phyloP scores from a whole-genome alignment of 2,888 invertebrate genomes.

The Drosophila macrospina region DNA sequence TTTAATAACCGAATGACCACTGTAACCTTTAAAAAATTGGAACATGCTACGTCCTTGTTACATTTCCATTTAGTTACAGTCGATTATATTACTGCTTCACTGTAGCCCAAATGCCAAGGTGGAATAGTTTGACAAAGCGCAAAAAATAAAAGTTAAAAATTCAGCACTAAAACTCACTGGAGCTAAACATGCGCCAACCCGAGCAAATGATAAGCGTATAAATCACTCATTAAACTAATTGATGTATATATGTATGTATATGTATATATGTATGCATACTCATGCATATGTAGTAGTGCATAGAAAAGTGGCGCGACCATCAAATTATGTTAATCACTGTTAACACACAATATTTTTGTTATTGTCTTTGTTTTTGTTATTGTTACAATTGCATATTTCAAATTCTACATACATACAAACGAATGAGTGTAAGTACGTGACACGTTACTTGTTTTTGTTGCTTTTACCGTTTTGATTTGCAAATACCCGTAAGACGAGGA shows the following conservation, averaged over 20 bases:
- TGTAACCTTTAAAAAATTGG: too few species aligned
- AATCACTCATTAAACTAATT: constrained; percentile 57
- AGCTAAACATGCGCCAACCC: constrained; percentile 69
- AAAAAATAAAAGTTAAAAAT: constrained; percentile 25
- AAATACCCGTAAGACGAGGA: constrained; percentile 27
- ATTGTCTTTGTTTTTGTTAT: constrained; percentile 37
- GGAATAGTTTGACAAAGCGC: constrained; percentile 17
- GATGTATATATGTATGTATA: constrained; percentile 12
- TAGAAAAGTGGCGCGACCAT: constrained; percentile 50
- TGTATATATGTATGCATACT: neutral
- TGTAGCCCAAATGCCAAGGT: constrained; percentile 25
- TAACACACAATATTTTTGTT: constrained; percentile 19
- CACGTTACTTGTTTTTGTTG: constrained; percentile 36
- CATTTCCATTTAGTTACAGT: too few species aligned
- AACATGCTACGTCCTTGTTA: too few species aligned
- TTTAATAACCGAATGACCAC: too few species aligned
- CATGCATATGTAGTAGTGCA: too few species aligned
- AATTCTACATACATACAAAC: constrained; percentile 16
- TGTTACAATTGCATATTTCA: constrained; percentile 36
- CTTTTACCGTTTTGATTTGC: constrained; percentile 54
- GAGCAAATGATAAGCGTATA: constrained; percentile 61
- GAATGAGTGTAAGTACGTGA: constrained; percentile 12
- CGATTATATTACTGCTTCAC: constrained; percentile 13
- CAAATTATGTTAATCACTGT: constrained; percentile 54
- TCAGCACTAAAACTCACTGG: constrained; percentile 41